Percentiles rank a stretch among this genome's conserved stretches.
Evolutionary conservation across 2,113 vertebrate species (phyloP).

Genomic region (Microcebus lehilahytsara): DNA sequence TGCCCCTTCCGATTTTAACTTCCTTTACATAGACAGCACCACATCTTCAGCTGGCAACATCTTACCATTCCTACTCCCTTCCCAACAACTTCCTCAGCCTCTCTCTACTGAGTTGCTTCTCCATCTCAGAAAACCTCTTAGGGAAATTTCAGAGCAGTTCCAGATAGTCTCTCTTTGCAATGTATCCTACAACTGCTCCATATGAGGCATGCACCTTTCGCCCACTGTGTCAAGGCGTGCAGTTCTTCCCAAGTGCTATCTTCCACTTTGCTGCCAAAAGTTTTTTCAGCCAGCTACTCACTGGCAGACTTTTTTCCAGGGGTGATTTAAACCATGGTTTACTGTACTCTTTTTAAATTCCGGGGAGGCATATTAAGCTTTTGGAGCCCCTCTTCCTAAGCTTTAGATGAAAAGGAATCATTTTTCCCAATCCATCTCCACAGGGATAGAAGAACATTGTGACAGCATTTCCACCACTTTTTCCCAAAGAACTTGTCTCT

Average conservation of each 20-base stretch:
- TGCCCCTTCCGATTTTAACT: neutral
- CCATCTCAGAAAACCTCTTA: neutral
- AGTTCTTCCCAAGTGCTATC: neutral
- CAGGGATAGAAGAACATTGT: neutral
- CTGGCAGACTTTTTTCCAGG: neutral
- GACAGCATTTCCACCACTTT: neutral
- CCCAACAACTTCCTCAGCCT: neutral
- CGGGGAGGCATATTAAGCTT: neutral
- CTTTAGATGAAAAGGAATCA: neutral
- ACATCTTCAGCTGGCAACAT: neutral
- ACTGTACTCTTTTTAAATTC: neutral
- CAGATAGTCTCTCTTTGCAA: neutral
- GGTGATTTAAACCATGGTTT: neutral
- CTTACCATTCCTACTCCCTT: neutral
- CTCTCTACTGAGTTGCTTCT: neutral
- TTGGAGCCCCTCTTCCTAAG: neutral
- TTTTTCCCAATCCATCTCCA: neutral
- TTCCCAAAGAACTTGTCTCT: neutral
- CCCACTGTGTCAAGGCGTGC: accelerated
- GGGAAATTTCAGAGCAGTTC: neutral
- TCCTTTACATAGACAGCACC: neutral
- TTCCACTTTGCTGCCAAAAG: neutral
- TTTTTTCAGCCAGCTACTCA: neutral
- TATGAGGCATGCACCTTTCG: neutral
- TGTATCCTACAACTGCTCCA: neutral